Conservation (phyloP, 1,140 invertebrate species). For the Mycetomoellerius zeteki region DNA sequence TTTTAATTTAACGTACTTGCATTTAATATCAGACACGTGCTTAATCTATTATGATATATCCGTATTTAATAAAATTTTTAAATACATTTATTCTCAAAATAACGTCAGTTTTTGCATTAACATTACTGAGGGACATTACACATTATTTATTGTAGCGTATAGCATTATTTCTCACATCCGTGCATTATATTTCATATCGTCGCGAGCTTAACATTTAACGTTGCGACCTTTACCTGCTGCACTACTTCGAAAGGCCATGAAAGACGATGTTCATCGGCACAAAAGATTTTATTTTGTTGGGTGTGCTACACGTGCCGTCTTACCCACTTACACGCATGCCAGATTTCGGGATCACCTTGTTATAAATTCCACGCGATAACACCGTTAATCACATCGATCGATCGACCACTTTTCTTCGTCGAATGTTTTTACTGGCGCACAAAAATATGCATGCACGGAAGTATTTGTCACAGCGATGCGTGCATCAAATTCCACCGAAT, state of each 20-base stretch:
- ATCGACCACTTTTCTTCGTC: constrained; percentile 34
- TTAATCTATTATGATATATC: neutral
- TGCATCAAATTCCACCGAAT: neutral
- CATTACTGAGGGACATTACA: neutral
- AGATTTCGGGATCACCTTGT: constrained; percentile 45
- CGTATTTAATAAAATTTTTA: constrained; percentile 13
- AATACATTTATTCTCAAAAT: neutral
- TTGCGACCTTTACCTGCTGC: constrained; percentile 53
- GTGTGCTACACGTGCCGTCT: neutral
- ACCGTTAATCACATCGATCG: constrained; percentile 65
- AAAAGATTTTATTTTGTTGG: constrained; percentile 2
- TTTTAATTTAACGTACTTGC: neutral
- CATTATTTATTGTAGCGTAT: neutral
- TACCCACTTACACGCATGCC: neutral
- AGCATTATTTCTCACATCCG: neutral
- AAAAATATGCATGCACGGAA: constrained; percentile 22
- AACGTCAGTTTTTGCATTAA: neutral
- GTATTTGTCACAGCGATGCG: constrained; percentile 9
- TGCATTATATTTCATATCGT: constrained; percentile 20
- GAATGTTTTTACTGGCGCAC: neutral
- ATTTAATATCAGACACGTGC: neutral
- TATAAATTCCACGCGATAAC: constrained; percentile 69
- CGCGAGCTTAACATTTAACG: constrained; percentile 28
- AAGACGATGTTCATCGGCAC: constrained; percentile 11
- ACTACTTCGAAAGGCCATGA: constrained; percentile 39